Evolutionary conservation across 2,888 invertebrate species (phyloP), one percentile per base, ranked within the genome.

Genomic region (Pomacea canaliculata): DNA sequence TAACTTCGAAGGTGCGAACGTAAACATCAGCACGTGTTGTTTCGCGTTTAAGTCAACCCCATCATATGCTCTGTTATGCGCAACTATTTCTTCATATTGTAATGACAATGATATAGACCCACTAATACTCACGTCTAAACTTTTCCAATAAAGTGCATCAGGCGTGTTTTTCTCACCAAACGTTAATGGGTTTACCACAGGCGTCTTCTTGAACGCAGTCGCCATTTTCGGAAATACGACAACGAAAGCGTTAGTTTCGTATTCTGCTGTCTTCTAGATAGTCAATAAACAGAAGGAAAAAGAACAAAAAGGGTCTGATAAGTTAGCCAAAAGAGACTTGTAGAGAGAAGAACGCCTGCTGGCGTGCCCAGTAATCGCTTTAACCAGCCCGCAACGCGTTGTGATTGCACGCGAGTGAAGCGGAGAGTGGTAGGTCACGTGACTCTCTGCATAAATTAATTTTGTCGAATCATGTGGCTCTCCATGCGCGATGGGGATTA

Each of bases 121-220:
- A 56, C 51, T 7, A 63, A 70, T 62, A 70, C 60, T 75, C 92
- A 97, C 97, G 86, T 95, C 94, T 88, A 97, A 93, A 90, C 95
- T 94, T 88, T 95, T 96, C 97, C 97, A 98, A 89, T 97, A 97
- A 80, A 94, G 90, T 83, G 93, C 93, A 91, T 97, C 97, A 49
- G 94, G 93, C 2, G 96, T 95, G 76, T 94, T 91, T 83, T 94
- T 93, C 70, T 94, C 92, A 0, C 93, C 93, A 72, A 93, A 92
- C 90, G 94, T 92, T 88, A 93, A 95, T 49, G 94, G 92, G 86
- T 94, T 93, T 74, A 66, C 37, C n/a, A 87, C 83, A 62, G 79
- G 71, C 23, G 94, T 94, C 91, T 93, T 94, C 91, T 95, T 96
- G 89, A 94, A 94, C 78, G 92, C 90, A 83, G 92, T 90, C 93